Percentiles rank a stretch among this genome's conserved stretches.
These are phyloP conservation scores for Alligator mississippiensis DNA, from an alignment of 2,113 vertebrate genomes.

Conservation along the genomic window DNA sequence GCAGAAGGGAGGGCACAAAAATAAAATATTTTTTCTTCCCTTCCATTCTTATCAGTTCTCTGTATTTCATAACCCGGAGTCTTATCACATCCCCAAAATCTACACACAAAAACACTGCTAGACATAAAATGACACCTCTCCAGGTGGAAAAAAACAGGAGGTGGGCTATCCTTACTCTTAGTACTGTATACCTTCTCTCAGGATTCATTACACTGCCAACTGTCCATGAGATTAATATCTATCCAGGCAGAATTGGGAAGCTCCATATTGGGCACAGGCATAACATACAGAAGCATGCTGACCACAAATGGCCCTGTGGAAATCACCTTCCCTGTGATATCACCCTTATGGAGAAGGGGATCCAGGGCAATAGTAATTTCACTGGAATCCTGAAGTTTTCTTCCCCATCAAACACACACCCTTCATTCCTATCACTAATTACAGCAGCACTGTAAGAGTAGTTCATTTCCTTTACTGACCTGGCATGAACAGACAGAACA, in stretches of 20 bases:
- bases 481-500: constrained; percentile 98
- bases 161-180: neutral
- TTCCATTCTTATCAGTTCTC: neutral
- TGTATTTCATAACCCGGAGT: accelerated
- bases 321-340: neutral
- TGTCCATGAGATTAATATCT: neutral
- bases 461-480: constrained; percentile 74
- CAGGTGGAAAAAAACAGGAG: constrained; percentile 9
- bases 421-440: neutral
- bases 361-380: neutral
- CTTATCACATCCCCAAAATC: neutral
- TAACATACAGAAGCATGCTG: neutral
- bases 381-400: accelerated
- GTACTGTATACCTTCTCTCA: neutral
- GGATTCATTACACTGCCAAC: neutral
- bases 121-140: neutral
- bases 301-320: neutral
- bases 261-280: neutral
- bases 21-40: neutral
- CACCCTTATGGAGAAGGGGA: neutral
- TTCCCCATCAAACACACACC: neutral
- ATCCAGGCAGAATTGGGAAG: neutral
- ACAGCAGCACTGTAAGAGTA: neutral
- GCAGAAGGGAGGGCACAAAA: no score
- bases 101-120: constrained; percentile 8